A percentile compares a stretch with the other conserved stretches of the same genome.
These are phyloP conservation scores for Arizona elegans DNA, from an alignment of 2,113 vertebrate species.

Conservation along the genomic window DNA sequence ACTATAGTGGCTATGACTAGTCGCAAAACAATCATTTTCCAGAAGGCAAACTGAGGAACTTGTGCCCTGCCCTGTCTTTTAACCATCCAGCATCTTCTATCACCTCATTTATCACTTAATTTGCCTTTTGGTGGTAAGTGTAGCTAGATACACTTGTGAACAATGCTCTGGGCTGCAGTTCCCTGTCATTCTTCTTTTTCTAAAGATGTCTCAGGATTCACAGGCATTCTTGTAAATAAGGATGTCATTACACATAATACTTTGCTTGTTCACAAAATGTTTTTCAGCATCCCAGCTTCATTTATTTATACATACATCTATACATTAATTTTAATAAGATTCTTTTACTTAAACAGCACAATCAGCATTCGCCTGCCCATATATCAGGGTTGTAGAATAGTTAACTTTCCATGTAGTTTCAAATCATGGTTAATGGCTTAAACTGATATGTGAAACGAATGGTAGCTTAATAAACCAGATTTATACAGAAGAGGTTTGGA, in stretches of 20 bases:
- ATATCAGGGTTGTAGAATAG: neutral
- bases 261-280: neutral
- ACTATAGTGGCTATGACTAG: neutral
- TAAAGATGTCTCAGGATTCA: neutral
- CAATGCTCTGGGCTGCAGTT: neutral
- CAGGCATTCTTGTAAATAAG: neutral
- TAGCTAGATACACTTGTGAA: neutral
- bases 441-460: neutral
- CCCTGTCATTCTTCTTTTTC: neutral
- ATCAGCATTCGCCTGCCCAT: neutral
- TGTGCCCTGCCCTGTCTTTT: neutral
- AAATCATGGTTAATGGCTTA: neutral
- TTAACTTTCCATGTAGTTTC: neutral
- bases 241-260: neutral
- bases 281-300: neutral
- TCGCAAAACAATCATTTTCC: neutral
- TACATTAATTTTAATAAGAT: neutral
- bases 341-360: neutral
- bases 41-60: neutral
- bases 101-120: neutral
- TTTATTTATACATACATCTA: neutral
- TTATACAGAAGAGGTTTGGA: neutral
- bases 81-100: neutral
- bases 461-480: neutral
- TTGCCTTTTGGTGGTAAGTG: neutral